Base-by-base conservation (phyloP, 2,797 vertebrate species). In the Typhlichthys subterraneus region DNA sequence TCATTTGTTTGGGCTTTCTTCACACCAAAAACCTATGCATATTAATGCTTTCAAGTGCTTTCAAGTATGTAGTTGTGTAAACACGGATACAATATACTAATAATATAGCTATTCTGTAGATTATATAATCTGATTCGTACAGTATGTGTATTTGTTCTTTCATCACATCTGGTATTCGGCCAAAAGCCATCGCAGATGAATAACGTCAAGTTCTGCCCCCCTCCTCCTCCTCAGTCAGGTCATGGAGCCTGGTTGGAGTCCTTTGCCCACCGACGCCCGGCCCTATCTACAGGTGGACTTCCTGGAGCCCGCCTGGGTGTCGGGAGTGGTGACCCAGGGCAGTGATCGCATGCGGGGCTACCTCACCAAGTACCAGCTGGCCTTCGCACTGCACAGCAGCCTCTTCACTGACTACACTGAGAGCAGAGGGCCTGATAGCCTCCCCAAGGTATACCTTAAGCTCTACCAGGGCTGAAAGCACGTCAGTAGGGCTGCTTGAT, bases 251-350 rank as follows among this genome's bases (percentile, higher is more conserved):
- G 94, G 94, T 2, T 95, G 94, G 94, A 94, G 94, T 61, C 94
- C 94, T 0, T 72, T 89, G 52, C 82, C 85, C 0, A 73, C 80
- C 12, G 94, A 95, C 63, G 76, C 73, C 0, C 63, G 87, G 12
- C 94, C 94, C 1, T 94, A 91, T 70, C 88, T 95, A 15, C 93
- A 95, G 73, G 93, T 95, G 76, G 94, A 95, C 70, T 90, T 95
- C 57, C 80, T 92, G 42, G 90, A 92, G 77, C 94, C 93, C 17
- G 91, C 76, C 4, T 95, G 94, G 90, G 73, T 95, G 17, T 93
- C 94, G 0, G 94, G 94, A 0, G 68, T 95, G 45, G 87, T 93
- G 77, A 93, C 85, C 0, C 94, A 95, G 75, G 94, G 93, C 13
- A 92, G 92, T 12, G 82, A 89, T 6, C 88, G 75, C 11, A 88